Evolutionary conservation across 2,113 vertebrate species (phyloP).

Genomic region (Salvator merianae): DNA sequence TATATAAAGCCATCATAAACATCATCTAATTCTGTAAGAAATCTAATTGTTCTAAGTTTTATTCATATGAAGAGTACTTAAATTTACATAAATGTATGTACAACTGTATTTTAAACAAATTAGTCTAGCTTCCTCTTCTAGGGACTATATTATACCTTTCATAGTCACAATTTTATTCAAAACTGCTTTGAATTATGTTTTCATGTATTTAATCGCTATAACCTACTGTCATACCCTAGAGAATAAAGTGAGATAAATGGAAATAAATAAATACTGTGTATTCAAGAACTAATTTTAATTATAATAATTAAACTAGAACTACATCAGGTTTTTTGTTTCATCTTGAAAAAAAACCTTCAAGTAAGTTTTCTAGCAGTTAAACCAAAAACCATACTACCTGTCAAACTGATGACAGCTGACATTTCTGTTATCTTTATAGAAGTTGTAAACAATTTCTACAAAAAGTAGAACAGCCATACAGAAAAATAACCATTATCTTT

Average conservation of each 20-base stretch:
- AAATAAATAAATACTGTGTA: no score
- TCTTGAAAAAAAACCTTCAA: constrained; percentile 42
- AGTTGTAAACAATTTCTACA: constrained; percentile 60
- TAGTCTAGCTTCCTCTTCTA: background rate
- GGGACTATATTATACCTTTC: no score
- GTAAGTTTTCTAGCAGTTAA: constrained; percentile 59
- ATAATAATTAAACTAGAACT: constrained; percentile 11
- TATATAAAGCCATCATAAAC: background rate
- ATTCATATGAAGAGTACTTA: background rate
- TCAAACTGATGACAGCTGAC: constrained; percentile 46
- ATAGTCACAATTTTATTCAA: no score
- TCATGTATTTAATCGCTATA: no score
- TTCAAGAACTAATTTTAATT: background rate
- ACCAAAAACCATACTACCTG: constrained; percentile 57
- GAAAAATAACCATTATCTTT: constrained; percentile 50
- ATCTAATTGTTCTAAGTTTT: background rate
- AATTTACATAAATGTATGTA: constrained; percentile 1
- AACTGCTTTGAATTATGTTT: no score
- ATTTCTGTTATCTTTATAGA: constrained; percentile 26
- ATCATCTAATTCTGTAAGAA: background rate
- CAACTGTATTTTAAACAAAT: background rate
- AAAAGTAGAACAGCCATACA: constrained; percentile 44
- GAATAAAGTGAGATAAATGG: no score
- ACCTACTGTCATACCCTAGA: no score
- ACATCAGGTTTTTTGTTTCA: background rate